Conservation (phyloP, 2,113 vertebrate species). For the Saguinus imperator region DNA sequence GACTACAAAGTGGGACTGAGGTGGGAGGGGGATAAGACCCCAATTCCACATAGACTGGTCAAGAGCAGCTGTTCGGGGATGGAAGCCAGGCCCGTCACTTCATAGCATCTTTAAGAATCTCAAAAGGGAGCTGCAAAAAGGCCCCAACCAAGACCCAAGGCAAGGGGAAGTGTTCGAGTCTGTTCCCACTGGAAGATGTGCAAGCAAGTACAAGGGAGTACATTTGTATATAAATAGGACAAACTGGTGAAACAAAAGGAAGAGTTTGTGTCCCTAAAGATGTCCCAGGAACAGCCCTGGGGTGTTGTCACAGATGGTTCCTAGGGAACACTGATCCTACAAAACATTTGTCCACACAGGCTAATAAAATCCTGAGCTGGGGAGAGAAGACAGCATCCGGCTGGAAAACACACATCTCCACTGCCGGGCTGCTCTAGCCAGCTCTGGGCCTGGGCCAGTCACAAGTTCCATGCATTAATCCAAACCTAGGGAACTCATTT, state of each 20-base stretch:
- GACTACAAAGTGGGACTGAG: not conserved
- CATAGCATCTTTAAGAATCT: not conserved
- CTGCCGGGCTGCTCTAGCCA: not conserved
- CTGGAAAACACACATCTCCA: not conserved
- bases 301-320: not conserved
- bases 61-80: not conserved
- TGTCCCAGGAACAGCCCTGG: not conserved
- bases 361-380: not conserved
- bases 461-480: not conserved
- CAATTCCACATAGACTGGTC: not conserved
- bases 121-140: not conserved
- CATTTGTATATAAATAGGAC: not conserved
- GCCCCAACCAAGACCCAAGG: not conserved
- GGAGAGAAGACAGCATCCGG: not conserved
- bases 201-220: not conserved
- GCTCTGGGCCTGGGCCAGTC: not conserved
- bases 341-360: slow-evolving; percentile 21
- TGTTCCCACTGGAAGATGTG: not conserved
- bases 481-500: not conserved
- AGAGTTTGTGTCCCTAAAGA: not conserved
- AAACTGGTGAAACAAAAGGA: not conserved
- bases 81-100: not conserved
- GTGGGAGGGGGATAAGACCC: not conserved
- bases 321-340: not conserved
- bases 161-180: not conserved